Base-by-base conservation (phyloP, 2,888 invertebrate species). In the Cacoxenus indagator region DNA sequence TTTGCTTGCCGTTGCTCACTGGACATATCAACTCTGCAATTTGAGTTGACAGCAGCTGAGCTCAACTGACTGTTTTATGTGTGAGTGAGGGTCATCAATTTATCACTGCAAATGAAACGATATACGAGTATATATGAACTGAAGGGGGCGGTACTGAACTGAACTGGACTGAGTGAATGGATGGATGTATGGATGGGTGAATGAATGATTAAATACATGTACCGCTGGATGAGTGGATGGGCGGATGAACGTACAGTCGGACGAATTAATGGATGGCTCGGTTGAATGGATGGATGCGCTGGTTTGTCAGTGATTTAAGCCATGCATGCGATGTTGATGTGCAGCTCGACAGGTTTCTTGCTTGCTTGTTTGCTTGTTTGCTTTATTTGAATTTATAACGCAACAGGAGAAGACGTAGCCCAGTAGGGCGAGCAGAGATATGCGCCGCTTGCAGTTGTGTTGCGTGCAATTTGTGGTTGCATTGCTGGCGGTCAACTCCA, bases 271-370 rank as follows among this genome's bases (percentile, higher is more conserved):
- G 54, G 54, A 55, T 55, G 27, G 55, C 24, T 27, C 26, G 55
- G 6, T 55, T 11, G 22, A 22, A 54, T 11, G 31, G 72, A 57
- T 70, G 71, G 75, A 73, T 73, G 77, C 72, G 68, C 75, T 77
- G 66, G 62, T 72, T 68, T 73, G 78, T 73, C 68, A 73, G 76
- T 78, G 82, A 81, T 79, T 78, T 31, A 31, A 31, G 31, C 29
- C 24, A 31, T 26, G 37, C 19, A 27, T 31, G 31, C 22, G n/a
- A n/a, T 27, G 55, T n/a, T 29, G 59, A 29, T 14, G 59, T n/a
- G 26, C 59, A 59, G 22, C 17, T 59, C 26, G 59, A 59, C 59
- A 59, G 59, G 59, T 59, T 55, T 55, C 26, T n/a, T n/a, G n/a
- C n/a, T n/a, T n/a, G n/a, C n/a, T n/a, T 54, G 37, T 37, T 37